A percentile compares a stretch with the other conserved stretches of the same genome.
Conservation (phyloP, 2,888 invertebrate species). For the Pheosia gnoma region DNA sequence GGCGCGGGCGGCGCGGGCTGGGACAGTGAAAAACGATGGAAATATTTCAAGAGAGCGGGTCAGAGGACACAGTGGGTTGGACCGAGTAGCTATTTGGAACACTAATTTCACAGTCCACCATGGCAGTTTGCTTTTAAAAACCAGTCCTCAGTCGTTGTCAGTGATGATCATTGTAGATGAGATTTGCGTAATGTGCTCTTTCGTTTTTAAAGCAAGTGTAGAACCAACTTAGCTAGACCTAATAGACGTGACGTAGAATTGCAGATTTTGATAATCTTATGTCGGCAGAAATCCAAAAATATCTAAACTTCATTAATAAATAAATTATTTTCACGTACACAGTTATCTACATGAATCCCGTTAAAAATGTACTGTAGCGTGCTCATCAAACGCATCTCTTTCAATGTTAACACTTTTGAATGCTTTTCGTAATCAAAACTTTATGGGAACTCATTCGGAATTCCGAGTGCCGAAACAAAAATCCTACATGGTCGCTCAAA, state of each 20-base stretch:
- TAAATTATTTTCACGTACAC: neutral
- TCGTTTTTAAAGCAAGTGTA: too few species aligned
- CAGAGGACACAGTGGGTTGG: constrained; percentile 23
- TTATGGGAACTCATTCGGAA: constrained; percentile 22
- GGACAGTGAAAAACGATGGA: constrained; percentile 52
- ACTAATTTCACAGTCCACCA: neutral
- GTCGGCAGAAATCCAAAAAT: too few species aligned
- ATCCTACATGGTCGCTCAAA: constrained; percentile 23
- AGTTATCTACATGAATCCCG: constrained; percentile 9
- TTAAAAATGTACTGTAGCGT: constrained; percentile 15
- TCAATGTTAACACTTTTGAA: constrained; percentile 35
- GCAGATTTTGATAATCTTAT: too few species aligned
- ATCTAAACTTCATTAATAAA: neutral
- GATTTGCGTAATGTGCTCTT: too few species aligned
- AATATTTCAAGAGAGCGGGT: constrained; percentile 45
- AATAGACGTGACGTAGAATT: too few species aligned
- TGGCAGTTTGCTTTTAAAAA: neutral
- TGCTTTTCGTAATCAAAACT: constrained; percentile 40
- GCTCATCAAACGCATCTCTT: constrained; percentile 21
- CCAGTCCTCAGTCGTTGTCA: too few species aligned
- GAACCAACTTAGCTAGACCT: too few species aligned
- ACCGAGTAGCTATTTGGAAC: constrained; percentile 11
- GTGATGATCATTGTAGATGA: too few species aligned
- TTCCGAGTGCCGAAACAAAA: constrained; percentile 21
- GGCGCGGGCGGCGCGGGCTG: constrained; percentile 10